These are phyloP conservation scores for Oncorhynchus masou DNA, from an alignment of 2,113 vertebrate species.

Conservation along the genomic window DNA sequence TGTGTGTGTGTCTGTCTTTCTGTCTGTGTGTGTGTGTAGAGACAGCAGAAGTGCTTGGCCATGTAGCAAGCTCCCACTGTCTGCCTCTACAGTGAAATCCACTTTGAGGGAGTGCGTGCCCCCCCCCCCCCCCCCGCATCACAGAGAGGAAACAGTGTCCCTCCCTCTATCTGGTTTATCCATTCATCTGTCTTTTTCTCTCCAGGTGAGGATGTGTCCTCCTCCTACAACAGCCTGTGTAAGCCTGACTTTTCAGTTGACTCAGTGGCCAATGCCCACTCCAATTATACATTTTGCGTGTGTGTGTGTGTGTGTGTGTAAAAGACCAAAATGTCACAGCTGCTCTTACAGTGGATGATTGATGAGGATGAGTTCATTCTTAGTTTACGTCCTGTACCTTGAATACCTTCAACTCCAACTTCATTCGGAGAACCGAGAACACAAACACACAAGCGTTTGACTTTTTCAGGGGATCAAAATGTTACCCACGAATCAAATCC, in stretches of 20 bases:
- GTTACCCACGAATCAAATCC: neutral
- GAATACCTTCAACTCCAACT: neutral
- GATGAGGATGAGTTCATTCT: conserved; percentile 2
- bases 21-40: neutral
- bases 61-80: neutral
- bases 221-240: neutral
- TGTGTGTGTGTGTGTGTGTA: neutral
- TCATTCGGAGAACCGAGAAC: neutral
- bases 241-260: neutral
- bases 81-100: conserved; percentile 26
- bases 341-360: neutral
- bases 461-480: neutral
- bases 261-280: too few species aligned
- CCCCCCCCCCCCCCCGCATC: neutral
- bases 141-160: neutral
- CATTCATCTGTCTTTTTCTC: neutral
- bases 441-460: neutral
- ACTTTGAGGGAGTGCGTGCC: conserved; percentile 18
- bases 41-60: neutral
- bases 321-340: neutral
- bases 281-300: too few species aligned
- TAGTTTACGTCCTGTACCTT: neutral
- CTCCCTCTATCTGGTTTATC: neutral
- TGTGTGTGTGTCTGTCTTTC: neutral
- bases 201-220: neutral